Evolutionary conservation across 2,888 invertebrate species (phyloP).

Genomic region (Portevinia maculata): DNA sequence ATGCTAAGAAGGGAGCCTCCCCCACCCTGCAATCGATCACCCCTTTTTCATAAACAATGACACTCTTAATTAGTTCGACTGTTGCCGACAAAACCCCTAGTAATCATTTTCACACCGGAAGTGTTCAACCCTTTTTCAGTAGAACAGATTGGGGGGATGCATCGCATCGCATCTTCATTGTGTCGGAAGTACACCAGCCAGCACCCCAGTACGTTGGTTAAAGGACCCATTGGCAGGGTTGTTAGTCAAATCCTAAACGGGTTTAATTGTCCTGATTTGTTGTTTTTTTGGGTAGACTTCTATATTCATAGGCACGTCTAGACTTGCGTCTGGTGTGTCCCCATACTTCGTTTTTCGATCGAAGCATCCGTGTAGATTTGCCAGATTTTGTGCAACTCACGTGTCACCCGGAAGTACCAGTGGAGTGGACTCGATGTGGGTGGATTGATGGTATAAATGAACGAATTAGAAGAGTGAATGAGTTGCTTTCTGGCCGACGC

Average conservation of each 20-base stretch:
- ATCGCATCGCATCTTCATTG: constrained; percentile 14
- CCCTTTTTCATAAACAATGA: constrained; percentile 46
- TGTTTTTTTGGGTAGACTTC: constrained; percentile 10
- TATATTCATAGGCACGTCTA: neutral
- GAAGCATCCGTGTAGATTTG: constrained; percentile 43
- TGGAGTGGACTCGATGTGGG: constrained; percentile 4
- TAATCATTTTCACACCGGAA: constrained; percentile 65
- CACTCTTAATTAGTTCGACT: constrained; percentile 54
- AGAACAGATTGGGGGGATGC: neutral
- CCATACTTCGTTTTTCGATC: neutral
- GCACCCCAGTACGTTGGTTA: constrained; percentile 9
- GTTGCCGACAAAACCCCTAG: constrained; percentile 19
- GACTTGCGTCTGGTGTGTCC: neutral
- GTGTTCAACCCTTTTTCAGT: constrained; percentile 58
- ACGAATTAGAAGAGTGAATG: constrained; percentile 19
- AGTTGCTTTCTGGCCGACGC: neutral
- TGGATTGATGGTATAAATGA: constrained; percentile 13
- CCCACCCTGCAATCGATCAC: neutral
- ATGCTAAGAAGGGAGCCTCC: too few species aligned
- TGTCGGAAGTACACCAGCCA: neutral
- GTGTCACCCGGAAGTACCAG: constrained; percentile 53
- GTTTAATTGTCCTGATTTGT: constrained; percentile 68
- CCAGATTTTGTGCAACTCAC: constrained; percentile 55
- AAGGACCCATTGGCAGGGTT: constrained; percentile 48
- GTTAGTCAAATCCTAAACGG: constrained; percentile 59